Evolutionary conservation across 2,888 invertebrate genomes (phyloP).

Genomic region (Drosophila peninsularis): DNA sequence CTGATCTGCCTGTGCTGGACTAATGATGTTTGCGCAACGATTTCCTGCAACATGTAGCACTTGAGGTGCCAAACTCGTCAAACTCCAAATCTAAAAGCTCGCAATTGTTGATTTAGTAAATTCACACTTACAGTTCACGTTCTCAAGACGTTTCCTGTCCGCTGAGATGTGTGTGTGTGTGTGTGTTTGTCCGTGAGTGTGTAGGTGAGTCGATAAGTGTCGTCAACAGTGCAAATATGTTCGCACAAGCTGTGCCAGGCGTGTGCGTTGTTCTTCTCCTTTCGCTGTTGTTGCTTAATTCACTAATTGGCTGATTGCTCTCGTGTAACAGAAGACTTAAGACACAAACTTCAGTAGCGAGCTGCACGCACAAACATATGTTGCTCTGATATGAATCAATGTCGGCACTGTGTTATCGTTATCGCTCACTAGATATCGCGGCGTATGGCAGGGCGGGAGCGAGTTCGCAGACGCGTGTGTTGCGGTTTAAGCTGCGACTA

Average conservation of each 20-base stretch:
- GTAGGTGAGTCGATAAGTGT: constrained; percentile 34
- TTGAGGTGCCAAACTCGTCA: constrained; percentile 50
- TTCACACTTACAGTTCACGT: constrained; percentile 71
- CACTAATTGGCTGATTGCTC: constrained; percentile 49
- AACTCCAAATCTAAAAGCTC: constrained; percentile 53
- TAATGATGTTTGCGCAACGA: constrained; percentile 43
- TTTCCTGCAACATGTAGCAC: constrained; percentile 58
- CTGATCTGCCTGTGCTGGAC: constrained; percentile 4
- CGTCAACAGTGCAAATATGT: constrained; percentile 50
- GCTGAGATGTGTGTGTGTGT: constrained; percentile 9
- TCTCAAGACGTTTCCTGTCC: constrained; percentile 51
- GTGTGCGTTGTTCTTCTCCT: constrained; percentile 14
- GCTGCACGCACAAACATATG: constrained; percentile 21
- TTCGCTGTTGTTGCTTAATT: constrained; percentile 28
- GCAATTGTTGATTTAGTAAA: constrained; percentile 64
- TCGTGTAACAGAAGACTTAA: constrained; percentile 75
- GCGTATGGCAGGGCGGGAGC: constrained; percentile 35
- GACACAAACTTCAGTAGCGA: constrained; percentile 64
- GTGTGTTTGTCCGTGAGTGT: constrained; percentile 11
- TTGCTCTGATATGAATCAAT: constrained; percentile 6
- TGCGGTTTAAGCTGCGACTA: constrained; percentile 77
- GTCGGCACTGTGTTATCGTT: constrained; percentile 40
- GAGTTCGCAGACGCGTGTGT: constrained; percentile 71
- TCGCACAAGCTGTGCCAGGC: constrained; percentile 41
- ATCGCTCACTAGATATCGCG: constrained; percentile 37